Evolutionary conservation across 2,888 invertebrate species (phyloP), one percentile per base, ranked within the genome.

Genomic region (Monoplex corrugatus): DNA sequence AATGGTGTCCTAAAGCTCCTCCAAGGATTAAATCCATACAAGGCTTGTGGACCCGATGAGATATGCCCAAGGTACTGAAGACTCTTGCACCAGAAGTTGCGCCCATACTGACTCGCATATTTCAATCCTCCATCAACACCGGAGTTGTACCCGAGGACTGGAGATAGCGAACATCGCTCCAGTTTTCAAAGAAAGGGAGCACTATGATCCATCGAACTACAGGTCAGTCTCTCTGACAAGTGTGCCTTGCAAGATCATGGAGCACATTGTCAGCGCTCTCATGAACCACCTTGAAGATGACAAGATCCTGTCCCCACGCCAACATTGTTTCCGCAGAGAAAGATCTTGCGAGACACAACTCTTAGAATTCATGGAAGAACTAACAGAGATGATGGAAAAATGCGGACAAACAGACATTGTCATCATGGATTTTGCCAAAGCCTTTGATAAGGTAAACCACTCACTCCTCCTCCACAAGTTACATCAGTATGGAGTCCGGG

Each of bases 221-320:
- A n/a, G 45, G 63, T n/a, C 63, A 63, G 63, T 63, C 63, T 2
- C 3, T 63, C 63, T 63, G 63, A 63, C 28, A 63, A 63, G 63
- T 63, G 63, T 63, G 16, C 63, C 63, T 1, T 63, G 63, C 2
- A 63, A 63, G 63, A 63, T 63, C 63, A 63, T 63, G 63, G 63
- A 63, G 63, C 63, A 63, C 63, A 63, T 63, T 63, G 63, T 63
- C 63, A 63, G 63, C n/a, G 63, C 63, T n/a, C n/a, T n/a, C n/a
- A 63, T 63, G 28, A 63, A 63, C 63, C 63, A 63, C 5, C 63
- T 63, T 28, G 63, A 63, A n/a, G n/a, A n/a, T 0, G 1, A 3
- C 63, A 63, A 23, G 63, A 63, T 63, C 16, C 63, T 63, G 19
- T 63, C 2, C 5, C 75, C 32, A 75, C 35, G 35, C 10, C 75